Base-by-base conservation (phyloP, 2,797 vertebrate genomes). In the Spinibarbus caldwelli region DNA sequence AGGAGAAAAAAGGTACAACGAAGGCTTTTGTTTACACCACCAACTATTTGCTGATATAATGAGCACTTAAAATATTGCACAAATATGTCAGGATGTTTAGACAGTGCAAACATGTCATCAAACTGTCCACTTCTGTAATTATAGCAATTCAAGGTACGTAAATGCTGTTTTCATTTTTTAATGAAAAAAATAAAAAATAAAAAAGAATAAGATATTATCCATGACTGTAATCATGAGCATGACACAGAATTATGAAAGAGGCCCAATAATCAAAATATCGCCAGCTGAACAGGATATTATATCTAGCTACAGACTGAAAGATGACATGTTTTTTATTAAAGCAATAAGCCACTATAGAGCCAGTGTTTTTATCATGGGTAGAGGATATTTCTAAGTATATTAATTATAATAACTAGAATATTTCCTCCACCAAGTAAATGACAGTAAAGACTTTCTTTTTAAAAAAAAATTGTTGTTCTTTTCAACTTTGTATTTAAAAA, bases 1-100 rank as follows among this genome's bases (percentile, higher is more conserved):
- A 96, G 90, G 93, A 94, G 67, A 96, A 96, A 91, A 96, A 91
- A 96, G 98, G 98, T 99, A 96, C 49, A 26, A 47, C 14, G 23
- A 21, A 49, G 2, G 34, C 59, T 52, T 29, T 12, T 83, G 38
- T 70, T 67, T 43, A 71, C 21, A 43, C 8, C 26, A n/a, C 7
- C 2, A 62, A 34, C 29, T 62, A 47, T 34, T 72, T 57, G 54
- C n/a, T 38, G 11, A 54, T 41, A 17, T 43, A 68, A 43, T 31
- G 26, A 45, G 34, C 36, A 29, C 34, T 41, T 71, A 45, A 38
- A 57, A 41, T 82, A 19, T 26, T 71, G 29, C 29, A 26, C n/a
- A 62, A 73, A 73, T 72, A 82, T 64, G 29, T 36, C 57, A 64
- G 41, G 43, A 43, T 73, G 57, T 78, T 78, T 62, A 78, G 76